Evolutionary conservation across 2,888 invertebrate species (phyloP).

Genomic region (Megastigmus dorsalis): DNA sequence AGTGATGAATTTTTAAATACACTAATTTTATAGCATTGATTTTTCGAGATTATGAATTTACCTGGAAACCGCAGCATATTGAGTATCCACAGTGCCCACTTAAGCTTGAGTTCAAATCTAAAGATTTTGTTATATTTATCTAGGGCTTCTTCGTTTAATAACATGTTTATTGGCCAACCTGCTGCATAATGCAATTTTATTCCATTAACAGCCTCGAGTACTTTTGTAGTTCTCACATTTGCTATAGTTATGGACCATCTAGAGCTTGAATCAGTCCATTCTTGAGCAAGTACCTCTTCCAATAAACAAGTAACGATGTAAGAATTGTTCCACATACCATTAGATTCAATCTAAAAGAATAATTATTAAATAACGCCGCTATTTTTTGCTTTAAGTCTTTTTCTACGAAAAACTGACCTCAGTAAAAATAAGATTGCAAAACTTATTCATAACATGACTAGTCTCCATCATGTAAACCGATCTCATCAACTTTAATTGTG

Average conservation of each 20-base stretch:
- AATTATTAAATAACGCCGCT: background rate
- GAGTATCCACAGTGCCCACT: slow-evolving; percentile 77
- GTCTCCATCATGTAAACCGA: slow-evolving; percentile 76
- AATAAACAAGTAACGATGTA: slow-evolving; percentile 74
- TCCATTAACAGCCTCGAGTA: slow-evolving; percentile 67
- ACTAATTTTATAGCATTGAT: too few relatives aligned
- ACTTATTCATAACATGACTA: slow-evolving; percentile 76
- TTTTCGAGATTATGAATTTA: too few relatives aligned
- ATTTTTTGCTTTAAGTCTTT: background rate
- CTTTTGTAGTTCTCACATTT: slow-evolving; percentile 63
- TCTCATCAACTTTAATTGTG: slow-evolving; percentile 75
- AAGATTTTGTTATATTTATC: slow-evolving; percentile 74
- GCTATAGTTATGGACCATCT: slow-evolving; percentile 69
- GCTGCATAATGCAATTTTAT: slow-evolving; percentile 70
- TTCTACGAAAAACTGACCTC: slow-evolving; percentile 71
- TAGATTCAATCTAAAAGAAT: slow-evolving; percentile 73
- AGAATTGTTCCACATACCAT: slow-evolving; percentile 74
- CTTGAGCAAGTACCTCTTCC: slow-evolving; percentile 74
- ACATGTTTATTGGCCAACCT: slow-evolving; percentile 73
- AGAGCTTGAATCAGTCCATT: slow-evolving; percentile 73
- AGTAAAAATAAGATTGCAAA: slow-evolving; percentile 75
- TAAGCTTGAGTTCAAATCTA: slow-evolving; percentile 76
- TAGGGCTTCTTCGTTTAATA: slow-evolving; percentile 67
- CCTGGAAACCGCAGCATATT: slow-evolving; percentile 74
- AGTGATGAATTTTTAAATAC: background rate